Evolutionary conservation across 2,797 vertebrate genomes (phyloP).

Genomic region (Poeciliopsis turneri): DNA sequence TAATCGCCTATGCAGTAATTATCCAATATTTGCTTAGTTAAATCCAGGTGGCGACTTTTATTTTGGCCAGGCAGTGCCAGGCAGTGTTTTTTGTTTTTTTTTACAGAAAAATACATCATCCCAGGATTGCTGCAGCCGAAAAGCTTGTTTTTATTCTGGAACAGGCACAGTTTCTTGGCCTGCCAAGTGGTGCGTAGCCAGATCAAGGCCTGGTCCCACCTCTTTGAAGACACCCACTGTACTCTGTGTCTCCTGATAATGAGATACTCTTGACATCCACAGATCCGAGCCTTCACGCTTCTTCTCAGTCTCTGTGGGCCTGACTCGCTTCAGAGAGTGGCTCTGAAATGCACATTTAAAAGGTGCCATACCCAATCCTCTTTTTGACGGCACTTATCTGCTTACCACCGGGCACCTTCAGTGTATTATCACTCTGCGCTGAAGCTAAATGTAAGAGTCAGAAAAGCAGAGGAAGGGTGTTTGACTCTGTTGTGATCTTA

Average conservation of each 20-base stretch:
- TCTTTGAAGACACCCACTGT: slow-evolving; percentile 63
- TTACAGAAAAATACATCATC: slow-evolving; percentile 52
- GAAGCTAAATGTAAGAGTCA: slow-evolving; percentile 18
- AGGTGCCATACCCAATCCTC: slow-evolving; percentile 37
- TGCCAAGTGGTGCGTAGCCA: slow-evolving; percentile 58
- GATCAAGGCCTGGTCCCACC: slow-evolving; percentile 33
- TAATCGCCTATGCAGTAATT: no score
- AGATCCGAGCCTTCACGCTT: slow-evolving; percentile 49
- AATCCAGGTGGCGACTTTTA: no score
- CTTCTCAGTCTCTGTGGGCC: slow-evolving; percentile 45
- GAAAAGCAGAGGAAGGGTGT: slow-evolving; percentile 27
- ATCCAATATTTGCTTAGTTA: no score
- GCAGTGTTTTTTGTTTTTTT: no score
- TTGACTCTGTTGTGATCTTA: slow-evolving; percentile 41
- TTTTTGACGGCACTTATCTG: slow-evolving; percentile 19
- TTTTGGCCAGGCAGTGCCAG: no score
- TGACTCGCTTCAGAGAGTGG: slow-evolving; percentile 37
- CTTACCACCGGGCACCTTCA: slow-evolving; percentile 21
- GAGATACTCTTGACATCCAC: slow-evolving; percentile 50
- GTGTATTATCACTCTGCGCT: slow-evolving; percentile 47
- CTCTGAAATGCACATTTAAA: slow-evolving; percentile 61
- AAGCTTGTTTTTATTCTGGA: slow-evolving; percentile 60
- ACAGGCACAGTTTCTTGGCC: slow-evolving; percentile 41
- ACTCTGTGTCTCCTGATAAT: slow-evolving; percentile 60
- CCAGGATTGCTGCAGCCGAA: slow-evolving; percentile 50